These are phyloP conservation scores for Caranx melampygus DNA, from an alignment of 2,113 vertebrate species.

Conservation along the genomic window DNA sequence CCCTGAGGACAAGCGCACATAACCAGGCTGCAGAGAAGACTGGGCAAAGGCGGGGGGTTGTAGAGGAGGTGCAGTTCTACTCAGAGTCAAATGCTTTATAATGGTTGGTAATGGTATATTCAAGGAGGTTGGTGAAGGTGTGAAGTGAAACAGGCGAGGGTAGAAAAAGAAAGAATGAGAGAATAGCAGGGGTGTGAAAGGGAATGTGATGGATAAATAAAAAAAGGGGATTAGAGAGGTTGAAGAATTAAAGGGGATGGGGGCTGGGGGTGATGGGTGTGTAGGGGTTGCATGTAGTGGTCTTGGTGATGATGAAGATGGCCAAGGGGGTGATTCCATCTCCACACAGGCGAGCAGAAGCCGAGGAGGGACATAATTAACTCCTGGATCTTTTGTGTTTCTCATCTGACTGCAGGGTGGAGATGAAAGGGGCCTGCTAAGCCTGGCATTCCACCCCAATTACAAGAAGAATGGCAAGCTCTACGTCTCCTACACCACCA, in stretches of 20 bases:
- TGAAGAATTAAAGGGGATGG: slow-evolving; percentile 78
- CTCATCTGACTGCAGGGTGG: slow-evolving; percentile 98
- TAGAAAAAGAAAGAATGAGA: slow-evolving; percentile 59
- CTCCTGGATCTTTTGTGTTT: slow-evolving; percentile 97
- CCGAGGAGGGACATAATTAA: slow-evolving; percentile 96
- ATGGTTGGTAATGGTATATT: slow-evolving; percentile 92
- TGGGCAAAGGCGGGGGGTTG: slow-evolving; percentile 66
- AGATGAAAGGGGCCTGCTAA: slow-evolving; percentile 99
- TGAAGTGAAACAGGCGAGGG: slow-evolving; percentile 67
- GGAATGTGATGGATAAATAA: slow-evolving; percentile 72
- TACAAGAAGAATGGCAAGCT: slow-evolving; percentile 99
- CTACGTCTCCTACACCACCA: slow-evolving; percentile 99
- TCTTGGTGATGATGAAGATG: slow-evolving; percentile 73
- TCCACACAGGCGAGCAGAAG: slow-evolving; percentile 80
- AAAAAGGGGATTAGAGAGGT: slow-evolving; percentile 80
- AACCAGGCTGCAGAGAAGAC: slow-evolving; percentile 82
- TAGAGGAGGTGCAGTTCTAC: slow-evolving; percentile 73
- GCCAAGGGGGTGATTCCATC: slow-evolving; percentile 81
- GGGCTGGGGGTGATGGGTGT: slow-evolving; percentile 55
- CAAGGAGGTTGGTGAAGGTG: slow-evolving; percentile 75
- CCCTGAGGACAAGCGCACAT: slow-evolving; percentile 87
- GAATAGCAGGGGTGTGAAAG: slow-evolving; percentile 67
- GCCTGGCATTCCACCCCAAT: slow-evolving; percentile 99
- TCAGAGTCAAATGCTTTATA: slow-evolving; percentile 93
- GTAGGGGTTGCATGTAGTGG: slow-evolving; percentile 55